Base-by-base conservation (phyloP, 2,888 invertebrate species). In the Agrilus mali region DNA sequence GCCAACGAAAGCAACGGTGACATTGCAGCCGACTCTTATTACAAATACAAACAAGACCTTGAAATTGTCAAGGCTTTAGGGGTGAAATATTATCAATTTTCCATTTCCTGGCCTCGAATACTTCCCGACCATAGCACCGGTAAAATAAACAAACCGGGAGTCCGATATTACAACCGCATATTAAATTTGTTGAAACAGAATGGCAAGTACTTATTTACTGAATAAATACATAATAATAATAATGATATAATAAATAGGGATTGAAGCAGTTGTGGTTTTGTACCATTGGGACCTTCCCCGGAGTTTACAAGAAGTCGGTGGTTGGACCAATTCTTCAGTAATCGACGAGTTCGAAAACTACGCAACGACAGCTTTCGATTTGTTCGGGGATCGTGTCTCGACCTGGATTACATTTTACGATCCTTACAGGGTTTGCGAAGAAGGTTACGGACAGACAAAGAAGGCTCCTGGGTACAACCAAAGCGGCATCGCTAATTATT, bases 351-450 rank as follows among this genome's bases (percentile, higher is more conserved):
- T 20, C 20, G 20, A 20, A 20, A 73, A 75, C 49, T 78, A 74
- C 45, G 74, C 77, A 0, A 64, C 63, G 53, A 66, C 77, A 35
- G 58, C 72, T 8, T 73, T 75, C 48, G 70, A 73, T 41, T 66
- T 76, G 56, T 80, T 74, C 50, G 81, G 75, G 0, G 71, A 73
- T 51, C 74, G 76, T 57, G 78, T 84, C 6, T 77, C 59, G 60
- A 70, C 73, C 46, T 86, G 86, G 86, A 75, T 82, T 10, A 86
- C 86, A 1, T 75, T 86, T 50, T 86, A 86, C 58, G 86, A 86
- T 58, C 85, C 86, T 2, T 72, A 70, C 67, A 68, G 73, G 53
- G 70, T 72, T 36, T 74, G 74, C 53, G 60, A 69, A 46, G 66
- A 67, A 49, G 73, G 73, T 2, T 78, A 77, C 51, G 20, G 20